Percentiles rank a stretch among this genome's conserved stretches.
Evolutionary conservation across 1,140 invertebrate genomes (phyloP).

Genomic region (Aethina tumida): DNA sequence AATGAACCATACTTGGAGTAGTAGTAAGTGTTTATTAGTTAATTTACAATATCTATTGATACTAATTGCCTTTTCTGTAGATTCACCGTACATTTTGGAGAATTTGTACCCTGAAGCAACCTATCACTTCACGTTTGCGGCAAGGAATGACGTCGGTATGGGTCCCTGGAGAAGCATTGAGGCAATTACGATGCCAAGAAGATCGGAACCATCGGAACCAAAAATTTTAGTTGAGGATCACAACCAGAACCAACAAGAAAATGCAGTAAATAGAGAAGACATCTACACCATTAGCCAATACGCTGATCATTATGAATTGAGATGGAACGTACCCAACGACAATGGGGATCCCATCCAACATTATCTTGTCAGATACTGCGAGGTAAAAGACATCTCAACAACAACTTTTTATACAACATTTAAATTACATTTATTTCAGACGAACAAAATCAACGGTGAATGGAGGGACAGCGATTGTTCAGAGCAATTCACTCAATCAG

Average conservation of each 20-base stretch:
- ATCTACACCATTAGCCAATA: conserved; percentile 45
- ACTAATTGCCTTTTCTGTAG: conserved; percentile 27
- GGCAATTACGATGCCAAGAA: conserved; percentile 39
- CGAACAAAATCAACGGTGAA: conserved; percentile 39
- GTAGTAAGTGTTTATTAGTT: conserved; percentile 39
- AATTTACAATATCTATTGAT: conserved; percentile 1
- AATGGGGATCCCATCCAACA: conserved; percentile 81
- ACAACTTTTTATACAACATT: no score
- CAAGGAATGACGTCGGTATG: conserved; percentile 71
- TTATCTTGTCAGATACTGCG: conserved; percentile 72
- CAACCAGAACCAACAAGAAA: conserved; percentile 11
- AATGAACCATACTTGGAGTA: conserved; percentile 64
- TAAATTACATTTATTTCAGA: conserved; percentile 25
- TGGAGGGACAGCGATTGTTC: conserved; percentile 53
- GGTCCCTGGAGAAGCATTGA: conserved; percentile 53
- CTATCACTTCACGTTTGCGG: conserved; percentile 79
- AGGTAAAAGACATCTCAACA: conserved; percentile 42
- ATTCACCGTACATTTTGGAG: conserved; percentile 69
- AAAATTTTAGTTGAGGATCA: conserved; percentile 37
- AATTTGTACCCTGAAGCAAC: conserved; percentile 63
- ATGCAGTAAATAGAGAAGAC: conserved; percentile 18
- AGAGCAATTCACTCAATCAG: conserved; percentile 44
- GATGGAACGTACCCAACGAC: conserved; percentile 73
- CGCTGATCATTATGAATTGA: conserved; percentile 65
- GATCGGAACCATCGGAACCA: conserved; percentile 46